phyloP scores from a whole-genome alignment of 2,113 vertebrate genomes.

The Jaculus jaculus region DNA sequence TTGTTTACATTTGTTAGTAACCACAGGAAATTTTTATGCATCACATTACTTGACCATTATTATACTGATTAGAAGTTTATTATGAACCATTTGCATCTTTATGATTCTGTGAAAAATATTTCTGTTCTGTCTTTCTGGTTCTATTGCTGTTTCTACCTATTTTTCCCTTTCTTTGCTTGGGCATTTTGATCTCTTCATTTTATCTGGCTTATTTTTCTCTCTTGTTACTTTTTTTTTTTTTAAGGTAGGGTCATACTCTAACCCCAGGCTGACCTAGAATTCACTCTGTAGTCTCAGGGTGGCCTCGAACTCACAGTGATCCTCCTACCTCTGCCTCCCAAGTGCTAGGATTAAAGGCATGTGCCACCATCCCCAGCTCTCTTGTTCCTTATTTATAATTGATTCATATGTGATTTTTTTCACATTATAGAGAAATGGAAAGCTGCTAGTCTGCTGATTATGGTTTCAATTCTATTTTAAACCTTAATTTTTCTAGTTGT shows the following conservation, averaged over 20 bases:
- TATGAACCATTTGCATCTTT: not conserved
- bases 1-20: not conserved
- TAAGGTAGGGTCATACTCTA: too few relatives aligned
- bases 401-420: conserved; percentile 44
- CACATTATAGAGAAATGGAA: conserved; percentile 29
- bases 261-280: too few relatives aligned
- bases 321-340: too few relatives aligned
- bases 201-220: not conserved
- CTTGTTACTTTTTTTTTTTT: not conserved
- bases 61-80: not conserved
- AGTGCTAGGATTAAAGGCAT: too few relatives aligned
- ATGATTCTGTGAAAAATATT: not conserved
- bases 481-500: conserved; percentile 29
- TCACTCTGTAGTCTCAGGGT: too few relatives aligned
- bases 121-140: not conserved
- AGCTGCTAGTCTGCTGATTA: conserved; percentile 50
- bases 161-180: not conserved
- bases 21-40: not conserved
- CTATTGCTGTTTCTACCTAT: not conserved
- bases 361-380: too few relatives aligned
- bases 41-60: not conserved
- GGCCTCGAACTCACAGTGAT: too few relatives aligned
- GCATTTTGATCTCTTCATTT: conserved; percentile 31
- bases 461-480: conserved; percentile 60
- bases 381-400: not conserved